Evolutionary conservation across 2,113 vertebrate genomes (phyloP).

Genomic region (Mola mola): DNA sequence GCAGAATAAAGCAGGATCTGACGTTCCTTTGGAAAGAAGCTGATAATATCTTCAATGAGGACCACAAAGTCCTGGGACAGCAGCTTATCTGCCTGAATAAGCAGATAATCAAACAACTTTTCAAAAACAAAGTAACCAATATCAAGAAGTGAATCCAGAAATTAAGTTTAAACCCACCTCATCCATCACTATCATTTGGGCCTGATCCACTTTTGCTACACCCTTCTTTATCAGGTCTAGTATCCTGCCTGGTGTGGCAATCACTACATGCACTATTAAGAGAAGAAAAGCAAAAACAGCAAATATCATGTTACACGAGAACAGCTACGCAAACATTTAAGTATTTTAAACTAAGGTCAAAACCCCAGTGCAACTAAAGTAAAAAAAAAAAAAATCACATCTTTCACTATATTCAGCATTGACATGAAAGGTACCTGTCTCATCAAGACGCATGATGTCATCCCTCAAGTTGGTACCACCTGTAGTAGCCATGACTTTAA

Average conservation of each 20-base stretch:
- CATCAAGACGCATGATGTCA: constrained; percentile 85
- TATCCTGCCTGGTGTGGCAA: constrained; percentile 83
- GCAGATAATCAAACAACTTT: background rate
- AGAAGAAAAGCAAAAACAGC: background rate
- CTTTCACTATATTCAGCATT: no score
- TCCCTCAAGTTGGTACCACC: constrained; percentile 84
- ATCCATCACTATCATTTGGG: constrained; percentile 86
- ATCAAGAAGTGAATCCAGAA: no score
- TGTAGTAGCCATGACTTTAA: constrained; percentile 85
- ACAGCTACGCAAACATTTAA: no score
- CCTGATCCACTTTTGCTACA: constrained; percentile 80
- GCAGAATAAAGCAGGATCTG: constrained; percentile 86
- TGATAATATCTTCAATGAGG: constrained; percentile 84
- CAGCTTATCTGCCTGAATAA: constrained; percentile 83
- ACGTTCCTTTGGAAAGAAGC: constrained; percentile 82
- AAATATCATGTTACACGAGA: background rate
- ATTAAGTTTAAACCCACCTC: constrained; percentile 65
- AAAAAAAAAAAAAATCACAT: no score
- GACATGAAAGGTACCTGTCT: constrained; percentile 65
- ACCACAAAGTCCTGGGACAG: constrained; percentile 85
- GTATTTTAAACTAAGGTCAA: no score
- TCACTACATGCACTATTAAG: constrained; percentile 80
- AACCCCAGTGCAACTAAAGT: no score
- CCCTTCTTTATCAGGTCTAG: constrained; percentile 85
- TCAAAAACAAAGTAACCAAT: background rate